Percentiles rank a stretch among this genome's conserved stretches.
Evolutionary conservation across 2,797 vertebrate genomes (phyloP).

Genomic region (Pipistrellus pygmaeus): DNA sequence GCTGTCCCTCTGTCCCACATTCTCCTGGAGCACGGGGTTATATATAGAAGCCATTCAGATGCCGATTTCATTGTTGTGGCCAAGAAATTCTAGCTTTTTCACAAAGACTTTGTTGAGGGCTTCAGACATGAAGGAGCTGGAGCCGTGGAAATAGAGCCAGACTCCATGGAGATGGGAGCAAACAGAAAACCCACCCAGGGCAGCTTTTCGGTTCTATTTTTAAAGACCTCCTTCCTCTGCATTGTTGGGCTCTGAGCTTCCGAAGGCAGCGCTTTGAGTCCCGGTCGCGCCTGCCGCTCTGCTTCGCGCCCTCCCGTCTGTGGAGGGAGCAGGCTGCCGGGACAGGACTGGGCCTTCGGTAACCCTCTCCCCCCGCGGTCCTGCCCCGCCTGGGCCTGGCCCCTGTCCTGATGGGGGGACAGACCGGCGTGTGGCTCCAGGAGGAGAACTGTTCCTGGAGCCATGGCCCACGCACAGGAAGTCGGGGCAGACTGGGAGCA

Average conservation of each 20-base stretch:
- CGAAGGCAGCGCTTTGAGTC: neutral
- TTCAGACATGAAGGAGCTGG: neutral
- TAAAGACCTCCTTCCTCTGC: conserved; percentile 27
- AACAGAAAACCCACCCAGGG: neutral
- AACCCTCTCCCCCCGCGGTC: neutral
- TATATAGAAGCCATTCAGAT: conserved; percentile 56
- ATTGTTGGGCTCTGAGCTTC: conserved; percentile 38
- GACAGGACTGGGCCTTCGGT: neutral
- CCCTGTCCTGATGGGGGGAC: neutral
- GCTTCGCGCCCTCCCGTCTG: neutral
- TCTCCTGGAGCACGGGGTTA: conserved; percentile 46
- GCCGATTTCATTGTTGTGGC: neutral
- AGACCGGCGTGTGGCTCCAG: neutral
- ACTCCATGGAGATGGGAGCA: conserved; percentile 26
- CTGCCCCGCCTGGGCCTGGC: neutral
- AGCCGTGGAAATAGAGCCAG: conserved; percentile 33
- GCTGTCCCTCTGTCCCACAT: neutral
- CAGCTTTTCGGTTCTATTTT: conserved; percentile 53
- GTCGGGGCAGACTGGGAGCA: neutral
- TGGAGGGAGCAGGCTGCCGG: neutral
- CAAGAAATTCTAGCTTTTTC: conserved; percentile 48
- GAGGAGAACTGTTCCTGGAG: neutral
- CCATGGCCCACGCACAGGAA: neutral
- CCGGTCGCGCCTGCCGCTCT: neutral
- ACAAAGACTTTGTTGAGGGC: conserved; percentile 32